Evolutionary conservation across 2,888 invertebrate genomes (phyloP).

Genomic region (Drosophila rubida): DNA sequence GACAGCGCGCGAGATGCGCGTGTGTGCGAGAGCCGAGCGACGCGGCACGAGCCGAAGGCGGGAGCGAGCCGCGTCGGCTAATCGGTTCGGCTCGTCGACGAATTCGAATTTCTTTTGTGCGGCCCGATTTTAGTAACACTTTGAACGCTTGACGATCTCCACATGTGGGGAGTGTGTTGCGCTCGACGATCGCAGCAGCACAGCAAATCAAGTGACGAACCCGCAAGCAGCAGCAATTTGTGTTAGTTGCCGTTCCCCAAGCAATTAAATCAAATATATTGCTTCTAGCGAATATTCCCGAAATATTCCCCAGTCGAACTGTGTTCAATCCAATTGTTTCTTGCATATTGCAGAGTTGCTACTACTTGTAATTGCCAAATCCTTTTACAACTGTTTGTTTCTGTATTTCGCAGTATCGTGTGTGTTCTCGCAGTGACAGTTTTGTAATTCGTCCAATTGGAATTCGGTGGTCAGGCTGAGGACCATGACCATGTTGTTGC

Average conservation of each 20-base stretch:
- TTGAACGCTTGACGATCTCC: slow-evolving; percentile 85
- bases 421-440: slow-evolving; percentile 65
- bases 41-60: slow-evolving; percentile 39
- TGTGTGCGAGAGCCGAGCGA: slow-evolving; percentile 51
- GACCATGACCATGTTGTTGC: slow-evolving; percentile 77
- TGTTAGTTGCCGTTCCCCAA: slow-evolving; percentile 47
- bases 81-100: slow-evolving; percentile 48
- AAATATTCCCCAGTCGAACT: neutral
- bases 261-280: neutral
- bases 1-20: slow-evolving; percentile 2
- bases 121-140: slow-evolving; percentile 85
- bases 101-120: slow-evolving; percentile 82
- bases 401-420: slow-evolving; percentile 76
- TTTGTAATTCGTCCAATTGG: slow-evolving; percentile 37
- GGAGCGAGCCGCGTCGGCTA: neutral
- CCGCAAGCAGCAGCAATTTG: slow-evolving; percentile 57
- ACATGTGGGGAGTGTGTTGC: slow-evolving; percentile 84
- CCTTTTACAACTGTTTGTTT: slow-evolving; percentile 7
- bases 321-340: slow-evolving; percentile 2
- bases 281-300: neutral
- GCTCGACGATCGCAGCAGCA: slow-evolving; percentile 81
- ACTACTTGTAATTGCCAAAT: neutral
- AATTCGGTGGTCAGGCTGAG: slow-evolving; percentile 47
- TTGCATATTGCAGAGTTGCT: neutral
- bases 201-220: slow-evolving; percentile 65